These are phyloP conservation scores for Hydropsyche betteni DNA, from an alignment of 2,888 invertebrate species.

Conservation along the genomic window DNA sequence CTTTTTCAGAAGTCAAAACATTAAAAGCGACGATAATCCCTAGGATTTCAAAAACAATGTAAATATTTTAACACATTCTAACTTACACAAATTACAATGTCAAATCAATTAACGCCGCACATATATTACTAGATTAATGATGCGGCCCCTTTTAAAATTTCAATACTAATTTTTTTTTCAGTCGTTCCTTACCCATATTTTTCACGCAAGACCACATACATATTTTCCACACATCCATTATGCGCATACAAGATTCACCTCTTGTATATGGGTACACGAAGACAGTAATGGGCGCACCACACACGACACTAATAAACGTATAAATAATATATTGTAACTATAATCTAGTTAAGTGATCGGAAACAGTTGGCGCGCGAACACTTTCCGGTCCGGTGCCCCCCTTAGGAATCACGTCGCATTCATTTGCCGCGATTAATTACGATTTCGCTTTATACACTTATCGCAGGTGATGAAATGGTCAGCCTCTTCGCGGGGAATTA, in stretches of 20 bases:
- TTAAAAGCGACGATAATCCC: no score
- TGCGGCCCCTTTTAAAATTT: background rate
- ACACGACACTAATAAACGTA: constrained; percentile 40
- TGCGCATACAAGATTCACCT: constrained; percentile 34
- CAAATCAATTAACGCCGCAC: background rate
- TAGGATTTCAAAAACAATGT: no score
- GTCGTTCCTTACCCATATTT: background rate
- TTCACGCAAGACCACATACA: background rate
- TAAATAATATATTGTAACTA: constrained; percentile 41
- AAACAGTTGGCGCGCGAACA: constrained; percentile 18
- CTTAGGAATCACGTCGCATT: no score
- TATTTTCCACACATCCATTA: constrained; percentile 13
- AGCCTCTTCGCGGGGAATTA: no score
- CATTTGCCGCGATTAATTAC: no score
- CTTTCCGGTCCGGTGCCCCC: background rate
- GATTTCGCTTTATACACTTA: no score
- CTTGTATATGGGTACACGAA: constrained; percentile 25
- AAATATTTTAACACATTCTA: no score
- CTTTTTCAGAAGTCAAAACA: no score
- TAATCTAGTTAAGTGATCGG: constrained; percentile 39
- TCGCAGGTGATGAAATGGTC: no score
- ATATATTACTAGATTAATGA: background rate
- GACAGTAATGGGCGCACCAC: constrained; percentile 36
- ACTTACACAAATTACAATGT: no score
- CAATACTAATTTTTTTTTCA: background rate